Conservation (phyloP, 2,113 vertebrate genomes). For the Mandrillus leucophaeus region DNA sequence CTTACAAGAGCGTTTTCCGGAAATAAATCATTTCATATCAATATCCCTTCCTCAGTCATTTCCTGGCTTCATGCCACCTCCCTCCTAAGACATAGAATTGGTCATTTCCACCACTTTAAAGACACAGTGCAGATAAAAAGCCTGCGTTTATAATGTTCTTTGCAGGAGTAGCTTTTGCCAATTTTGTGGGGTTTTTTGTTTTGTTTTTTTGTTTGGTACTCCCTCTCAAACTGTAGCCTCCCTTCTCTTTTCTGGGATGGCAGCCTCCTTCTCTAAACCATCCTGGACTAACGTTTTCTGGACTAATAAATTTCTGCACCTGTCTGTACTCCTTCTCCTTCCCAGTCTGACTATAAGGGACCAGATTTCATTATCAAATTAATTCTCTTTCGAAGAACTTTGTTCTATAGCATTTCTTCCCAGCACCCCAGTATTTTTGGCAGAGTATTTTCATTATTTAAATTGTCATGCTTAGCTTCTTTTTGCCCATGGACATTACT, state of each 20-base stretch:
- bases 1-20: slow-evolving; percentile 29
- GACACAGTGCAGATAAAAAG: neutral
- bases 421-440: neutral
- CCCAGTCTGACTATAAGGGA: neutral
- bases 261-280: neutral
- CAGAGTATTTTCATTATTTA: neutral
- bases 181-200: neutral
- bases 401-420: neutral
- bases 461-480: neutral
- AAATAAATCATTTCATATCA: slow-evolving; percentile 9
- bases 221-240: neutral
- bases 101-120: neutral
- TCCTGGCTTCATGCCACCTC: too few relatives aligned
- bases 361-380: neutral
- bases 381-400: slow-evolving; percentile 7
- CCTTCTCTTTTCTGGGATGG: neutral
- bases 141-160: neutral
- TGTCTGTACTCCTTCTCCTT: neutral
- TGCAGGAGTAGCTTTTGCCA: neutral
- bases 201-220: too few relatives aligned
- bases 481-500: slow-evolving; percentile 26
- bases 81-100: neutral
- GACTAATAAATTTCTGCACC: neutral
- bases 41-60: neutral
- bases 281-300: neutral